Evolutionary conservation across 2,888 invertebrate genomes (phyloP), one percentile per base, ranked within the genome.

Genomic region (Cylloceria caligata): DNA sequence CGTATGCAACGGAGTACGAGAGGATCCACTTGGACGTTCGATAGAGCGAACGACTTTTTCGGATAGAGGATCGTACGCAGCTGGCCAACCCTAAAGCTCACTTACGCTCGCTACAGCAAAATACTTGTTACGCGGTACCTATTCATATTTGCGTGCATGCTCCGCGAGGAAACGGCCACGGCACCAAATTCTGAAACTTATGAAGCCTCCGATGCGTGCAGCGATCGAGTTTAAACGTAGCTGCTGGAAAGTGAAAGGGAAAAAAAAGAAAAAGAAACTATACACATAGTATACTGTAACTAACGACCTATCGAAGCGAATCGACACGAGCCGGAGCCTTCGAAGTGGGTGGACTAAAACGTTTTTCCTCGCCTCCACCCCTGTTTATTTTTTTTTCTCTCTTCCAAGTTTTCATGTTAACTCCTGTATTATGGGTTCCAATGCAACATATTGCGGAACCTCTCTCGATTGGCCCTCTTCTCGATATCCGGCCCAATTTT

Each of bases 401-500:
- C 34, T 39, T 39, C 34, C n/a, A 0, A 21, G 30, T 45, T 16
- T 21, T 47, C 73, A 71, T 55, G 75, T 83, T 79, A 81, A 83
- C 60, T 71, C 72, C 64, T 49, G n/a, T n/a, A n/a, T 67, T 55
- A 72, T 36, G 47, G 42, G 27, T 83, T 65, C 80, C 55, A 77
- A 81, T 49, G 86, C 83, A 86, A 86, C 90, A 89, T 88, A 89
- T 89, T 88, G 89, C 84, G 60, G 76, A 69, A 47, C 60, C 71
- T 57, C 57, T 39, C 19, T 30, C 36, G 72, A 45, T 45, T 60
- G 67, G 69, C 75, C 80, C 86, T 85, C 86, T 87, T 81, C 75
- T 80, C 80, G 79, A 87, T 89, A 88, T 89, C 89, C 90, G 90
- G 89, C 85, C 60, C 77, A 87, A 89, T 89, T 88, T 81, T 83